Base-by-base conservation (phyloP, 1,140 invertebrate genomes). In the Cecropterus lyciades region DNA sequence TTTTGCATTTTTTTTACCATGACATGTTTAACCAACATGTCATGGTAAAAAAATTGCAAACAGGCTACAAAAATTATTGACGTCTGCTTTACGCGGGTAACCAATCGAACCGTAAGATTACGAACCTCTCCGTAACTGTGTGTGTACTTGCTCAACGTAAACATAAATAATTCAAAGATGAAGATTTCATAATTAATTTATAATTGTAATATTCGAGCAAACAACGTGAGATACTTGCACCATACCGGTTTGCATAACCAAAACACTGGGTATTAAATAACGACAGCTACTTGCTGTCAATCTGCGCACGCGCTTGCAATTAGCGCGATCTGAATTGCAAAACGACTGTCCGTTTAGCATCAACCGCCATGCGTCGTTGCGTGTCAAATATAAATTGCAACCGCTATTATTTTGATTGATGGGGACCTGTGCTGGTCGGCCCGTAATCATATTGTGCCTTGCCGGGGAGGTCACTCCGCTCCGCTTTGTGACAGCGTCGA, bases 401-500 rank as follows among this genome's bases (percentile, higher is more conserved):
- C 27, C 24, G 72, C 75, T 77, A 79, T 83, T 83, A 83, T 74
- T 73, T 67, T 79, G 82, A 82, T 84, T 84, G 78, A 81, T 81
- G 74, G 59, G 24, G 69, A 42, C 62, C 55, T 65, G 73, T 62
- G 13, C 40, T 8, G 40, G 46, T 49, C 46, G 2, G 33, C 15
- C 14, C 14, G 46, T 60, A 60, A 60, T 60, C 57, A 40, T 51
- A 40, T 62, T 49, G 45, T 62, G 46, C 46, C 30, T 17, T 49
- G 57, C 40, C 15, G 57, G 11, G 45, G 20, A 62, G 57, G 46
- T 62, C 45, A 40, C 45, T 55, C 10, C 15, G 30, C 10, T 37
- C 51, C 15, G 51, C 27, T 33, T 40, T 52, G 49, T 55, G 51
- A 37, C 33, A 37, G 33, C 33, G 33, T 0, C 33, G 6, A 53